Evolutionary conservation across 2,113 vertebrate species (phyloP).

Genomic region (Ptychochromis oligacanthus): DNA sequence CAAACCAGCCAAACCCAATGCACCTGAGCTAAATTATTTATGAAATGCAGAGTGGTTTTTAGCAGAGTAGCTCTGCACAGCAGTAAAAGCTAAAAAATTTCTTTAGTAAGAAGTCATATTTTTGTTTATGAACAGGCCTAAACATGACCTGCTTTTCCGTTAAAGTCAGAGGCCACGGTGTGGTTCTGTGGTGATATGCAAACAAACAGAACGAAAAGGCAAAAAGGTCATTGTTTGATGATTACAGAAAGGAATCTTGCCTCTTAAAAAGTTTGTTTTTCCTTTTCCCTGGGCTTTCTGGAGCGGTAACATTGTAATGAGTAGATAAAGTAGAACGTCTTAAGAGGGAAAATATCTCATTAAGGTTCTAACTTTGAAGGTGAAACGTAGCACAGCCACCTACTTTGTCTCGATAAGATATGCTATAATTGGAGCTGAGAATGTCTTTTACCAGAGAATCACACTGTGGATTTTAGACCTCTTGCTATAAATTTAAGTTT

Average conservation of each 20-base stretch:
- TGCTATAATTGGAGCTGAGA: no score
- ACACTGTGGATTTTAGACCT: neutral
- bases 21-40: slow-evolving; percentile 13
- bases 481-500: neutral
- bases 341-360: neutral
- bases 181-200: slow-evolving; percentile 9
- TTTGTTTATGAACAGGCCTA: neutral
- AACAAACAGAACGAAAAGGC: neutral
- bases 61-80: neutral
- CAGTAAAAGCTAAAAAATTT: no score
- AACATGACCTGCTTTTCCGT: neutral
- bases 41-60: neutral
- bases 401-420: no score
- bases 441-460: slow-evolving; percentile 15
- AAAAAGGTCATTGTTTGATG: neutral
- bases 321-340: neutral
- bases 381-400: neutral
- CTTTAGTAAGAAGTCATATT: neutral
- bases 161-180: neutral
- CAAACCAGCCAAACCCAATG: neutral
- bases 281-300: neutral
- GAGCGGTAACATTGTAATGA: neutral
- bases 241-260: neutral
- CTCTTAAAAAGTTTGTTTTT: neutral
- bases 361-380: neutral